Base-by-base conservation (phyloP, 2,113 vertebrate species). In the Lonchura striata region DNA sequence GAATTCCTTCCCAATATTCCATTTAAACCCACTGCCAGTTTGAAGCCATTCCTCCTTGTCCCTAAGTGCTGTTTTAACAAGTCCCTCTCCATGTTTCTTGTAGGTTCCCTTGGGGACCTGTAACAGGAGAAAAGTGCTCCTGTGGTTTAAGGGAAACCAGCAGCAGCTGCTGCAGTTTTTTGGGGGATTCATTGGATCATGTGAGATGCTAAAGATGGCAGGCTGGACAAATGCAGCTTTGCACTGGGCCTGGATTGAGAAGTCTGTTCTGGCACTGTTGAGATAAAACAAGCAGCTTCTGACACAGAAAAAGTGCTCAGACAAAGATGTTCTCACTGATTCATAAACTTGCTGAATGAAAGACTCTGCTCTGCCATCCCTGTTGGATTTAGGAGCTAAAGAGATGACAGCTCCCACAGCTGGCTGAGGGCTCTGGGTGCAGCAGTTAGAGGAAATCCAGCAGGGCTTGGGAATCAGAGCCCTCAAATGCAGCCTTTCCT, bases 1-100 rank as follows among this genome's bases (percentile, higher is more conserved):
- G 0, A 2, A 39, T 41, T 75, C 16, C 15, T 68, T 25, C 41
- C 39, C 7, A 53, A 39, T 23, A 60, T 39, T 13, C 30, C 46
- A 28, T 28, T 7, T 4, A 60, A 53, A 24, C 11, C 46, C 21
- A 2, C 28, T 12, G 23, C 46, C 14, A 65, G 10, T 15, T 25
- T 3, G n/a, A n/a, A 60, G 39, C 61, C 46, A 18, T 41, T 59
- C 17, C 46, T 13, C 53, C 46, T 59, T 18, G 39, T 53, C 33
- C 46, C 39, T 15, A 1, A 4, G 8, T 2, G 30, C 75, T 74
- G 23, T 11, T 81, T 6, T 14, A 24, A 46, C 3, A 37, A 44
- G 6, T 35, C 14, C 24, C 20, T 41, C 24, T 28, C 20, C 0
- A 0, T 46, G 28, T 6, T 68, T 12, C 20, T n/a, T 18, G n/a